phyloP scores from a whole-genome alignment of 2,797 vertebrate species.

The Rhynchonycteris naso region DNA sequence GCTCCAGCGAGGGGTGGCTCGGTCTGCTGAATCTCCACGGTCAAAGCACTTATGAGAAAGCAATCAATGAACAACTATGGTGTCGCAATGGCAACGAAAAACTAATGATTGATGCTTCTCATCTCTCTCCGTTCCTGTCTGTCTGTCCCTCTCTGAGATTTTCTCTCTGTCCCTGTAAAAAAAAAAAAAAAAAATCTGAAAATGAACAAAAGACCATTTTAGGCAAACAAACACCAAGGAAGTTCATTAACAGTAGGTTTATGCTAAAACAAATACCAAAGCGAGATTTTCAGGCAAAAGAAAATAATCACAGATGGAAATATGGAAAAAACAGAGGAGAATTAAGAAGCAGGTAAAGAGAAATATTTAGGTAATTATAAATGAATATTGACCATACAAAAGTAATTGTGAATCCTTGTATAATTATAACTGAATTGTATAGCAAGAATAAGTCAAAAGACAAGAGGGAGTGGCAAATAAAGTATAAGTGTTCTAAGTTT shows the following conservation, averaged over 20 bases:
- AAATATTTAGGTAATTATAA: not conserved
- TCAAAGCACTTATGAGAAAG: no score
- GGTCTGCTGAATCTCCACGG: no score
- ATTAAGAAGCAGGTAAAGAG: not conserved
- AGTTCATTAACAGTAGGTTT: not conserved
- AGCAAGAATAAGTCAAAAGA: not conserved
- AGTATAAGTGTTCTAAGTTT: not conserved
- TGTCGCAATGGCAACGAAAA: no score
- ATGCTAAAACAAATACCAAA: not conserved
- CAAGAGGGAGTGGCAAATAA: not conserved
- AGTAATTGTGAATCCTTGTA: not conserved
- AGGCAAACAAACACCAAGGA: not conserved
- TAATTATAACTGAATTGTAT: not conserved
- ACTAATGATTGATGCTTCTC: no score
- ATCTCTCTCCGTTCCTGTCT: no score
- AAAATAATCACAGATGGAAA: not conserved
- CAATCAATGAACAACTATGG: no score
- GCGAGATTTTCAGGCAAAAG: slow-evolving; percentile 13
- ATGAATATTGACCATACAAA: not conserved
- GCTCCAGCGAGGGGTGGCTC: no score
- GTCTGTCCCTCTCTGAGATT: no score
- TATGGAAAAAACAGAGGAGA: not conserved
- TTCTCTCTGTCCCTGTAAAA: no score
- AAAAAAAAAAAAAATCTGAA: no score
- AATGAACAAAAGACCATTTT: not conserved